A percentile compares a stretch with the other conserved stretches of the same genome.
phyloP scores from a whole-genome alignment of 2,797 vertebrate genomes.

The Sarcoramphus papa region DNA sequence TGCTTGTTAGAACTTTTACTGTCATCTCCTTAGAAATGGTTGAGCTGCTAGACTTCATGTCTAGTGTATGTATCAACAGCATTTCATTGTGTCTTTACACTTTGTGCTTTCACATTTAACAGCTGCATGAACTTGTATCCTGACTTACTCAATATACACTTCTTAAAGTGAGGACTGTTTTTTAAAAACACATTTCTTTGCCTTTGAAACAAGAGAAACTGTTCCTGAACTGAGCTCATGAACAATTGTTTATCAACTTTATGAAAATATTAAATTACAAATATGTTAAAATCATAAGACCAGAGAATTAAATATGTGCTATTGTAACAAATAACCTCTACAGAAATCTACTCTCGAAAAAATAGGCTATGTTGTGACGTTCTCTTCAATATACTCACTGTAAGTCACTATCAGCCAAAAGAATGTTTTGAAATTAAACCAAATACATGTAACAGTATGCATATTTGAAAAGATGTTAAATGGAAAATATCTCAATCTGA shows the following conservation, averaged over 20 bases:
- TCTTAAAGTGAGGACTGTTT: background rate
- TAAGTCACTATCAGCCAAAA: background rate
- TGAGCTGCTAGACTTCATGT: background rate
- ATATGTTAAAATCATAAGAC: background rate
- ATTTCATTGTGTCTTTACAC: background rate
- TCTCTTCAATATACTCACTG: background rate
- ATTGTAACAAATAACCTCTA: background rate
- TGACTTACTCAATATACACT: background rate
- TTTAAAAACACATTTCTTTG: background rate
- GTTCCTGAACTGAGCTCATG: background rate
- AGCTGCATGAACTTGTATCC: background rate
- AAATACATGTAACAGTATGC: background rate
- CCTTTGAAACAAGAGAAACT: background rate
- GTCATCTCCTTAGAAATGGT: accelerated
- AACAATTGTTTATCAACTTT: background rate
- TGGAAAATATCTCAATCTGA: background rate
- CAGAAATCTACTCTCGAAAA: background rate
- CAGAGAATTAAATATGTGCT: background rate
- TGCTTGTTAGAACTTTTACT: background rate
- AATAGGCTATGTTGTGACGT: background rate
- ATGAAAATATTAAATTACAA: background rate
- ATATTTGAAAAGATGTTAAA: background rate
- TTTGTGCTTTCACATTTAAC: background rate
- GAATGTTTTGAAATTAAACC: background rate
- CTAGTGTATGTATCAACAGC: background rate